A percentile compares a stretch with the other conserved stretches of the same genome.
These are phyloP conservation scores for Diabrotica balteata DNA, from an alignment of 2,888 invertebrate species.

Conservation along the genomic window DNA sequence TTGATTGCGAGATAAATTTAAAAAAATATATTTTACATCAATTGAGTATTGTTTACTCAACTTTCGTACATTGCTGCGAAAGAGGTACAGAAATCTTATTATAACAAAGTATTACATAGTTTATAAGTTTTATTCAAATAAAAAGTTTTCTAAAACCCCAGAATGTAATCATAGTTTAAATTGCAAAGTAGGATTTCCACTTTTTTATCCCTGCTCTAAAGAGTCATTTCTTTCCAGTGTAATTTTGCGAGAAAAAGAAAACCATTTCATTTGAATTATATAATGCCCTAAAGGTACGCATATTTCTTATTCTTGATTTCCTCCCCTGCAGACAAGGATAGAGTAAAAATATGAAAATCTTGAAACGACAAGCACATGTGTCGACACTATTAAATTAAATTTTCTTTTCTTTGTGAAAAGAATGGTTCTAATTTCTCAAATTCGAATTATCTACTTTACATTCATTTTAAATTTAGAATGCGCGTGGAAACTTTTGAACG, in stretches of 20 bases:
- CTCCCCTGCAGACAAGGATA: conserved; percentile 40
- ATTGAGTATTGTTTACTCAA: no score
- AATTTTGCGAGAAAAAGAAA: conserved; percentile 44
- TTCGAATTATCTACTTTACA: conserved; percentile 64
- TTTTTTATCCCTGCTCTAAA: conserved; percentile 20
- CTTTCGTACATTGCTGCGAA: no score
- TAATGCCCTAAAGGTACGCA: conserved; percentile 42
- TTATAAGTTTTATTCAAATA: no score
- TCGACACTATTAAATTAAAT: conserved; percentile 61
- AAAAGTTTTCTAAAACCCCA: no score
- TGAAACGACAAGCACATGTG: conserved; percentile 62
- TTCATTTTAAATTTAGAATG: conserved; percentile 62
- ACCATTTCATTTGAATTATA: conserved; percentile 48
- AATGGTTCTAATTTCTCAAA: conserved; percentile 61
- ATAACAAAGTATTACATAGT: no score
- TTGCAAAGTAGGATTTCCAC: no score
- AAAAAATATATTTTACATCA: no score
- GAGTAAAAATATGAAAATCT: conserved; percentile 55
- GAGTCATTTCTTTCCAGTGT: conserved; percentile 33
- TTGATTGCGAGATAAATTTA: no score
- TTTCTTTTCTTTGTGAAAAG: conserved; percentile 59
- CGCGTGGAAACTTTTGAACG: conserved; percentile 59
- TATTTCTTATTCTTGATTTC: conserved; percentile 35
- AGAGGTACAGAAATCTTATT: no score
- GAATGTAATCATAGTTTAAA: no score